phyloP scores from a whole-genome alignment of 1,140 invertebrate species.

The Drosophila novamexicana region DNA sequence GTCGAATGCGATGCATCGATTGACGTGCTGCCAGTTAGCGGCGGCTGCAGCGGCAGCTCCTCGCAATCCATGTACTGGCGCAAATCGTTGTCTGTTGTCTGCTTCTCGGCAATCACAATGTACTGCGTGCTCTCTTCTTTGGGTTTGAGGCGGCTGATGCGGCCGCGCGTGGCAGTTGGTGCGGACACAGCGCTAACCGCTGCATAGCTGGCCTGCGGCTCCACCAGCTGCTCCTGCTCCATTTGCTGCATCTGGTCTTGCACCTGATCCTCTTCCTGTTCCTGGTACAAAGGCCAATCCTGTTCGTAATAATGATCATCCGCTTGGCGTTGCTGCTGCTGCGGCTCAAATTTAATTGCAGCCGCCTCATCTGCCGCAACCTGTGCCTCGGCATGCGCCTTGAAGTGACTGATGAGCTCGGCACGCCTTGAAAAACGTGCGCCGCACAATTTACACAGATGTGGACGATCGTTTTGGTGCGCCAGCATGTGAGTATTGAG shows the following conservation, averaged over 20 bases:
- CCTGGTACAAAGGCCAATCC: slow-evolving; percentile 64
- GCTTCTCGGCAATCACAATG: slow-evolving; percentile 57
- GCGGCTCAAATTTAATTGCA: slow-evolving; percentile 62
- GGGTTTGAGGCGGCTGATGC: slow-evolving; percentile 75
- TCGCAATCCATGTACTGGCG: slow-evolving; percentile 47
- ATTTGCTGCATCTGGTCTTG: slow-evolving; percentile 37
- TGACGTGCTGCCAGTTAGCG: background rate
- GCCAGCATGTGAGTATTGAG: slow-evolving; percentile 93
- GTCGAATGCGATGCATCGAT: background rate
- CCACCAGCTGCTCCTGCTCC: slow-evolving; percentile 35
- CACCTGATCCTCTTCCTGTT: slow-evolving; percentile 9
- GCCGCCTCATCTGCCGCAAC: slow-evolving; percentile 84
- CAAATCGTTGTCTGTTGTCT: background rate
- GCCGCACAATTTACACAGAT: slow-evolving; percentile 91
- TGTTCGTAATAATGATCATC: slow-evolving; percentile 80
- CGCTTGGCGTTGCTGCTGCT: slow-evolving; percentile 46
- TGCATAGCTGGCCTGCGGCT: slow-evolving; percentile 43
- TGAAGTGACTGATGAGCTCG: slow-evolving; percentile 92
- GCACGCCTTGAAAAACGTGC: slow-evolving; percentile 90
- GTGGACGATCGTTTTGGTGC: slow-evolving; percentile 91
- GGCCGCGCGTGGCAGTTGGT: slow-evolving; percentile 57
- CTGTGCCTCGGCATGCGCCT: slow-evolving; percentile 89
- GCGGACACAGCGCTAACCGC: slow-evolving; percentile 18
- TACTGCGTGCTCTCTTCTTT: slow-evolving; percentile 74
- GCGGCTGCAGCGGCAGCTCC: slow-evolving; percentile 16